Evolutionary conservation across 1,140 invertebrate species (phyloP).

Genomic region (Coptotermes formosanus): DNA sequence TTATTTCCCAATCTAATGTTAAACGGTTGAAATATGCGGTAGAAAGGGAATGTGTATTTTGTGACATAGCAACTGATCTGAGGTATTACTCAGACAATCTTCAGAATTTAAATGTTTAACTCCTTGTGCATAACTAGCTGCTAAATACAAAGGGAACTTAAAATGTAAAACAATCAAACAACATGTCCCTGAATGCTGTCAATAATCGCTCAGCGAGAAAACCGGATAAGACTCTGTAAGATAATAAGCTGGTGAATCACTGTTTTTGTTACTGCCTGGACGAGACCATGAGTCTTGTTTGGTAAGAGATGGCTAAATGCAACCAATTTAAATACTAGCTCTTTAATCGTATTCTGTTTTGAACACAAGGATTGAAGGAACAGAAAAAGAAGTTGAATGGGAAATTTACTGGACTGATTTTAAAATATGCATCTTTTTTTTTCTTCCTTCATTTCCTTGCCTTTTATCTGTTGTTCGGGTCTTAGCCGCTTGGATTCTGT

Average conservation of each 20-base stretch:
- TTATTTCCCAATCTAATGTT: too few species aligned
- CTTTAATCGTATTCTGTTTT: background rate
- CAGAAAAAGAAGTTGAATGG: background rate
- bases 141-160: background rate
- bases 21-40: too few species aligned
- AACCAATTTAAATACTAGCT: background rate
- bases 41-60: too few species aligned
- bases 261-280: background rate
- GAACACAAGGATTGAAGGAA: slow-evolving; percentile 11
- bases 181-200: background rate
- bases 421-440: background rate
- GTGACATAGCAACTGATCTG: too few species aligned
- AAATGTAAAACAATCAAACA: background rate
- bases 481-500: background rate
- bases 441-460: background rate
- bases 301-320: background rate
- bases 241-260: background rate
- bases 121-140: too few species aligned
- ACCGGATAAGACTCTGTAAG: background rate
- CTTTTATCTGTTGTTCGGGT: background rate
- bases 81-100: too few species aligned
- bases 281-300: background rate
- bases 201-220: background rate
- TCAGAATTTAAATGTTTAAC: too few species aligned
- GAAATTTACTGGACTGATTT: background rate